Percentiles rank a stretch among this genome's conserved stretches.
Evolutionary conservation across 2,113 vertebrate species (phyloP).

Genomic region (Gracilinanus agilis): DNA sequence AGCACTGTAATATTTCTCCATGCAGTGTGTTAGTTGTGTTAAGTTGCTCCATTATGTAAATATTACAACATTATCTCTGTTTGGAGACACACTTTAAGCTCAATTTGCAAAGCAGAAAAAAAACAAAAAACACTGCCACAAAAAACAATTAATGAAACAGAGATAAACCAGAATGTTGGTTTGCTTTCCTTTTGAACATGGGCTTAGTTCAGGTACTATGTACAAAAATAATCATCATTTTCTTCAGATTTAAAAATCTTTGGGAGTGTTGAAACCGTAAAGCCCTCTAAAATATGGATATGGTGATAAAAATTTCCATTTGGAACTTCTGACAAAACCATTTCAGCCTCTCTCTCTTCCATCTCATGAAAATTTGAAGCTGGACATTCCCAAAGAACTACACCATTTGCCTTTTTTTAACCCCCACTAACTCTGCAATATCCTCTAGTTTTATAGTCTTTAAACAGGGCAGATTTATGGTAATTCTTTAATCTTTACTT

Average conservation of each 20-base stretch:
- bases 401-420: conserved; percentile 52
- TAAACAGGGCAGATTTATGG: conserved; percentile 72
- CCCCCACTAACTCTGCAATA: background rate
- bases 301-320: conserved; percentile 63
- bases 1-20: conserved; percentile 7
- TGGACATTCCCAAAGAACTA: conserved; percentile 30
- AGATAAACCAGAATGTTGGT: conserved; percentile 10
- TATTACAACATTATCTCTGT: conserved; percentile 16
- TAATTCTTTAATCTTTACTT: conserved; percentile 66
- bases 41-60: conserved; percentile 42
- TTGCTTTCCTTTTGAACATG: conserved; percentile 61
- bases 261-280: conserved; percentile 72
- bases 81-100: conserved; percentile 42
- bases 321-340: conserved; percentile 76
- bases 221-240: conserved; percentile 71
- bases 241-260: conserved; percentile 77
- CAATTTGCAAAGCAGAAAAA: conserved; percentile 61
- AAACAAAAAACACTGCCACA: conserved; percentile 59
- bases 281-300: conserved; percentile 71
- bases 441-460: conserved; percentile 61
- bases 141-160: conserved; percentile 64
- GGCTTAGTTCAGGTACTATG: conserved; percentile 72
- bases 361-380: conserved; percentile 28
- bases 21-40: conserved; percentile 39
- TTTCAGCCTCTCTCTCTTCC: conserved; percentile 50